Percentiles rank a stretch among this genome's conserved stretches.
phyloP scores from a whole-genome alignment of 2,888 invertebrate genomes.

The Orthonychiurus folsomi region DNA sequence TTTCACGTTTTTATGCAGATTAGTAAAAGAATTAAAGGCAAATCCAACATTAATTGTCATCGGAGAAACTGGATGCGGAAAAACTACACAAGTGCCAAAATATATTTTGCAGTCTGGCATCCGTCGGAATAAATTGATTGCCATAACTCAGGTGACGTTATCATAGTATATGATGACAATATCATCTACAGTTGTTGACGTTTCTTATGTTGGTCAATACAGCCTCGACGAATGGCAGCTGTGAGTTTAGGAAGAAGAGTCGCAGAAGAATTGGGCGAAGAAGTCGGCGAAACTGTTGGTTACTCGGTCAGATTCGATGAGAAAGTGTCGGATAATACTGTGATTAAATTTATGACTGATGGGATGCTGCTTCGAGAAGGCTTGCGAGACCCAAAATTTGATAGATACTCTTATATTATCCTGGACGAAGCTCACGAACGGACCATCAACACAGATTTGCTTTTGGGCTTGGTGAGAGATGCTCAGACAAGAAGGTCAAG shows the following conservation, averaged over 20 bases:
- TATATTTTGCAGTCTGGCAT: conserved; percentile 64
- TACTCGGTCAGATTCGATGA: conserved; percentile 89
- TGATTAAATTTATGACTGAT: conserved; percentile 86
- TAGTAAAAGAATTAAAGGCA: neutral
- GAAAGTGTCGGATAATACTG: conserved; percentile 71
- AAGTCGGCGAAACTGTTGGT: conserved; percentile 50
- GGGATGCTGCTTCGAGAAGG: conserved; percentile 89
- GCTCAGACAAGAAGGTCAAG: conserved; percentile 65
- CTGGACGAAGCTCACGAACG: conserved; percentile 94
- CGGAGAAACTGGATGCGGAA: conserved; percentile 99
- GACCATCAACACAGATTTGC: conserved; percentile 84
- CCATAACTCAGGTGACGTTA: conserved; percentile 10
- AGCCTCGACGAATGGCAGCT: conserved; percentile 46
- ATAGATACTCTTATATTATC: conserved; percentile 71
- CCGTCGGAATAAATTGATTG: neutral
- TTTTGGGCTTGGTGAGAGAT: conserved; percentile 83
- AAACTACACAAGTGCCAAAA: conserved; percentile 98
- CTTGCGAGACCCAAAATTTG: conserved; percentile 61
- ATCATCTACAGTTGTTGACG: neutral
- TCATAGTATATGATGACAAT: neutral
- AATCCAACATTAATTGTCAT: conserved; percentile 63
- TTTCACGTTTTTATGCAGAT: neutral
- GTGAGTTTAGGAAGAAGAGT: conserved; percentile 49
- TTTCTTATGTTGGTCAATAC: conserved; percentile 4
- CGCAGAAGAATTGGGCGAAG: conserved; percentile 47